These are phyloP conservation scores for Acleris laterana DNA, from an alignment of 2,888 invertebrate genomes.

Conservation along the genomic window DNA sequence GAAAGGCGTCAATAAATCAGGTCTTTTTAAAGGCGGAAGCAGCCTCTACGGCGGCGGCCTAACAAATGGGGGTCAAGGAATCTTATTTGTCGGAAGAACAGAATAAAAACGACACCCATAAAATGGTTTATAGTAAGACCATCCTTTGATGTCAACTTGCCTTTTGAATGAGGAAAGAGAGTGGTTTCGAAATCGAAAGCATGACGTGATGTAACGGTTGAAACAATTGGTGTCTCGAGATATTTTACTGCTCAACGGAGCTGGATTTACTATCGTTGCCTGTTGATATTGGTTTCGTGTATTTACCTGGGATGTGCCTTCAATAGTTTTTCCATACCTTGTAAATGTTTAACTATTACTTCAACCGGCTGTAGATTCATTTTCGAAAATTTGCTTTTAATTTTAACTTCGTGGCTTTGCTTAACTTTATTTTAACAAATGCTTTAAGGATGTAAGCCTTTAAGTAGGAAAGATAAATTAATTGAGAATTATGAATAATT, in stretches of 20 bases:
- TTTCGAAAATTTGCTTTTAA: too few relatives aligned
- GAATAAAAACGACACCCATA: constrained; percentile 36
- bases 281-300: too few relatives aligned
- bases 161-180: constrained; percentile 22
- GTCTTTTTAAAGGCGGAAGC: constrained; percentile 38
- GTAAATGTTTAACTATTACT: too few relatives aligned
- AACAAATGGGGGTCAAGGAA: constrained; percentile 37
- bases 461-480: too few relatives aligned
- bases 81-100: constrained; percentile 33
- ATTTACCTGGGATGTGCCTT: too few relatives aligned
- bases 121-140: constrained; percentile 31
- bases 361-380: too few relatives aligned
- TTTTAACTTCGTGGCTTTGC: too few relatives aligned
- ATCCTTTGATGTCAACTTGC: constrained; percentile 35
- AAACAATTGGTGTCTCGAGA: not conserved
- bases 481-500: too few relatives aligned
- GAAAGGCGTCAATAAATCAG: constrained; percentile 38
- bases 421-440: too few relatives aligned
- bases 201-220: constrained; percentile 16
- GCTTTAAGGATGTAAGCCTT: too few relatives aligned
- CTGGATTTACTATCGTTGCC: not conserved
- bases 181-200: constrained; percentile 32
- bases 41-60: constrained; percentile 16
- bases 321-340: too few relatives aligned
- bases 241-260: not conserved